phyloP scores from a whole-genome alignment of 2,888 invertebrate species.

The Eristalis pertinax region DNA sequence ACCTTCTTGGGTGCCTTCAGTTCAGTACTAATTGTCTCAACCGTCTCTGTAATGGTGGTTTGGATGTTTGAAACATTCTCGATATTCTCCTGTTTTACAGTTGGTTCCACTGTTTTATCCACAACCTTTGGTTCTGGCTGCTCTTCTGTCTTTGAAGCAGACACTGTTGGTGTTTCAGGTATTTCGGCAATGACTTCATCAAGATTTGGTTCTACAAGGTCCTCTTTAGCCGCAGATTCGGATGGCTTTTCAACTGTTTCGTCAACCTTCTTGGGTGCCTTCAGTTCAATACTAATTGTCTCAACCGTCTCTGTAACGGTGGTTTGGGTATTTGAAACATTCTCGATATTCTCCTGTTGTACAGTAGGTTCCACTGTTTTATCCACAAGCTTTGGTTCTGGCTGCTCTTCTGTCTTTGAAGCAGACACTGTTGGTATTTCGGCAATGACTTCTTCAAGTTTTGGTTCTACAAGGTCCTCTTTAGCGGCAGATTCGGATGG shows the following conservation, averaged over 20 bases:
- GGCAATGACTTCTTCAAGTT: not conserved
- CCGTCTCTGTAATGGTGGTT: not conserved
- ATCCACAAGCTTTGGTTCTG: no score
- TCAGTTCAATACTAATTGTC: not conserved
- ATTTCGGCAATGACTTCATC: not conserved
- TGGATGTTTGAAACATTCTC: not conserved
- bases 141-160: not conserved
- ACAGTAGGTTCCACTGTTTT: no score
- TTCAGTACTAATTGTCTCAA: not conserved
- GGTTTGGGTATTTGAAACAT: not conserved
- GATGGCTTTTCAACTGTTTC: constrained; percentile 71
- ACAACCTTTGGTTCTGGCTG: not conserved
- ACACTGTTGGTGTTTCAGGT: not conserved
- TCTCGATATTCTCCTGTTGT: not conserved
- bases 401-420: not conserved
- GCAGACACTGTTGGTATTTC: not conserved
- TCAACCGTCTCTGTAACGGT: not conserved
- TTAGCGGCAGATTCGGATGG: not conserved
- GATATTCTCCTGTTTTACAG: constrained; percentile 43
- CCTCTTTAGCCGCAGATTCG: not conserved
- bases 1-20: constrained; percentile 4
- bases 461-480: not conserved
- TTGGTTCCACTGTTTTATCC: not conserved
- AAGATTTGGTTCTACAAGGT: not conserved
- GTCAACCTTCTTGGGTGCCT: constrained; percentile 58